phyloP scores from a whole-genome alignment of 2,113 vertebrate genomes.

The Pitta sordida region DNA sequence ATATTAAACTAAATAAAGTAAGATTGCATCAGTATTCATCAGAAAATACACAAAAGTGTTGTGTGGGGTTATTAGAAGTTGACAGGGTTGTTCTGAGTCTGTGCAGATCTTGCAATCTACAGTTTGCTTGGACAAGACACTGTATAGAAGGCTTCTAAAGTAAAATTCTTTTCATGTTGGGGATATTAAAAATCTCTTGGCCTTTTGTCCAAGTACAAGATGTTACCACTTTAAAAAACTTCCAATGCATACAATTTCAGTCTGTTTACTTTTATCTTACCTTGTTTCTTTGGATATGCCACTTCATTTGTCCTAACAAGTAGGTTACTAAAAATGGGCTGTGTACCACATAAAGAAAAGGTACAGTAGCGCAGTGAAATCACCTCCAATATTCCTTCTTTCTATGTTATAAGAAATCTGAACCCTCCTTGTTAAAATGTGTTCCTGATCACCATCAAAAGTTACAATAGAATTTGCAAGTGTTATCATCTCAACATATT shows the following conservation, averaged over 20 bases:
- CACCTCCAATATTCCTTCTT: not conserved
- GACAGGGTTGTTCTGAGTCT: not conserved
- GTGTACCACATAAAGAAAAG: not conserved
- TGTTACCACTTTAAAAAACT: not conserved
- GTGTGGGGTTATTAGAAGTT: not conserved
- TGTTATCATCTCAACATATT: not conserved
- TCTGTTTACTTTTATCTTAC: not conserved
- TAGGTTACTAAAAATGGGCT: not conserved
- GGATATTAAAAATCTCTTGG: not conserved
- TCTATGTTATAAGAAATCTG: not conserved
- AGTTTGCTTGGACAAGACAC: accelerated
- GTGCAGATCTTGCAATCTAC: not conserved
- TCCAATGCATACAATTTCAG: not conserved
- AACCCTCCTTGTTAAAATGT: not conserved
- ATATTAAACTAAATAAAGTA: not conserved
- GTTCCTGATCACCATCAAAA: not conserved
- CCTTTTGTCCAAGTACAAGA: not conserved
- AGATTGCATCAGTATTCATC: not conserved
- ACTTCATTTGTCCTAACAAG: not conserved
- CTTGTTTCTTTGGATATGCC: not conserved
- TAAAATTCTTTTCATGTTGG: not conserved
- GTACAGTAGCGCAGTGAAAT: not conserved
- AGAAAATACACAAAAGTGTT: not conserved
- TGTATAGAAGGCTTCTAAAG: not conserved
- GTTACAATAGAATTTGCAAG: not conserved